Percentiles rank a stretch among this genome's conserved stretches.
Evolutionary conservation across 2,888 invertebrate genomes (phyloP).

Genomic region (Meghimatium bilineatum): DNA sequence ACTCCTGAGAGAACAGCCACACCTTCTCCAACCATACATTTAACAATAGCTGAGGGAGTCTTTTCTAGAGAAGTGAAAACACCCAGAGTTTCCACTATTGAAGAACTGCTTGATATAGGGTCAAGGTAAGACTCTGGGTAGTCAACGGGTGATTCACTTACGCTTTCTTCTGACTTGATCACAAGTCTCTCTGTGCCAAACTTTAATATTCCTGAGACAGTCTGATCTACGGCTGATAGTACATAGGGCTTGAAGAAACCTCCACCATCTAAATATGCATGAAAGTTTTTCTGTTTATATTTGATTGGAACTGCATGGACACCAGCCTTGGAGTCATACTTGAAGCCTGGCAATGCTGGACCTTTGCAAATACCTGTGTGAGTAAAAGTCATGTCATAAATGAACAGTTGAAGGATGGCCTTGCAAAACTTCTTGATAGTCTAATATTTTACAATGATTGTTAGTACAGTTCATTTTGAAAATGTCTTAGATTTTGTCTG

Average conservation of each 20-base stretch:
- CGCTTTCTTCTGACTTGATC: too few species aligned
- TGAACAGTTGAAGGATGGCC: too few species aligned
- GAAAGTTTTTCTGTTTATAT: constrained; percentile 31
- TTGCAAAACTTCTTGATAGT: too few species aligned
- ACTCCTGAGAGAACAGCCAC: constrained; percentile 64
- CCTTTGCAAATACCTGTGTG: constrained; percentile 66
- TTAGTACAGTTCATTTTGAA: too few species aligned
- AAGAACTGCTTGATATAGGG: neutral
- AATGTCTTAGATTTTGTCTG: too few species aligned
- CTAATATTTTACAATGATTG: too few species aligned
- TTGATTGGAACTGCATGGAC: constrained; percentile 55
- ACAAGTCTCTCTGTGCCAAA: neutral
- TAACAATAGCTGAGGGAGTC: constrained; percentile 64
- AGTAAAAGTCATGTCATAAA: neutral
- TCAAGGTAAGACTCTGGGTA: neutral
- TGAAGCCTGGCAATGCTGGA: constrained; percentile 67
- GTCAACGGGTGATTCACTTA: neutral
- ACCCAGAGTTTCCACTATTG: constrained; percentile 48
- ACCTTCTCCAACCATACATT: constrained; percentile 63
- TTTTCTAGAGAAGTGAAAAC: constrained; percentile 54
- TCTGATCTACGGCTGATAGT: neutral
- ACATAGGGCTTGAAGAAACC: constrained; percentile 54
- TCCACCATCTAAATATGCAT: constrained; percentile 64
- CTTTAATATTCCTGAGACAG: neutral
- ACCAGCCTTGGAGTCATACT: constrained; percentile 64